Conservation (phyloP, 2,888 invertebrate species). For the Bellardia bayeri region DNA sequence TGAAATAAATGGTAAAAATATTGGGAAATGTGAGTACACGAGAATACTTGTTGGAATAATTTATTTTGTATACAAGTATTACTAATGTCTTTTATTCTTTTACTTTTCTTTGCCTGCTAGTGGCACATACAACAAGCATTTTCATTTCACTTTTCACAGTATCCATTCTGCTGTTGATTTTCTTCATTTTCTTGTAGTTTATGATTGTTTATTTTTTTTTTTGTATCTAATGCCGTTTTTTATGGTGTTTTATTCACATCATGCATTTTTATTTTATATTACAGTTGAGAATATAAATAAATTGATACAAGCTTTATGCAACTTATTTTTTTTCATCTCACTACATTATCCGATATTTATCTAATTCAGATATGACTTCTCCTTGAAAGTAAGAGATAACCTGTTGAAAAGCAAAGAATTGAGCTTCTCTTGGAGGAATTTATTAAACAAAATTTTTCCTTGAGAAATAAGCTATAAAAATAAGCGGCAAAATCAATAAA, state of each 20-base stretch:
- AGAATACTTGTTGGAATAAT: constrained; percentile 11
- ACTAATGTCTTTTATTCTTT: constrained; percentile 25
- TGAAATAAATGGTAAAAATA: not conserved
- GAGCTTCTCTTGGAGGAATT: too few relatives aligned
- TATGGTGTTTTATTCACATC: not conserved
- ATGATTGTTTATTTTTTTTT: not conserved
- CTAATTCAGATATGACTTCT: too few relatives aligned
- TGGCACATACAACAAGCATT: constrained; percentile 3
- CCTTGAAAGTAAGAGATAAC: too few relatives aligned
- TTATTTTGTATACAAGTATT: constrained; percentile 42
- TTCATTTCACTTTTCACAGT: constrained; percentile 12
- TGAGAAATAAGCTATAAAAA: too few relatives aligned
- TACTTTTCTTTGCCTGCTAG: not conserved
- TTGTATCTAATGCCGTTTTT: constrained; percentile 18
- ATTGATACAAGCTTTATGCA: not conserved
- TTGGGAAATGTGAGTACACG: not conserved
- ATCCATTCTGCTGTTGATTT: not conserved
- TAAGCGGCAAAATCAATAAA: too few relatives aligned
- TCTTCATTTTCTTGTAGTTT: constrained; percentile 6
- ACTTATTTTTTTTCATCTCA: too few relatives aligned
- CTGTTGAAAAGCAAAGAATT: too few relatives aligned
- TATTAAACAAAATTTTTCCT: too few relatives aligned
- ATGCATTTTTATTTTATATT: not conserved
- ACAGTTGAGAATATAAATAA: not conserved
- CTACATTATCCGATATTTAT: too few relatives aligned